phyloP scores from a whole-genome alignment of 2,113 vertebrate species.

The Myocastor coypus region DNA sequence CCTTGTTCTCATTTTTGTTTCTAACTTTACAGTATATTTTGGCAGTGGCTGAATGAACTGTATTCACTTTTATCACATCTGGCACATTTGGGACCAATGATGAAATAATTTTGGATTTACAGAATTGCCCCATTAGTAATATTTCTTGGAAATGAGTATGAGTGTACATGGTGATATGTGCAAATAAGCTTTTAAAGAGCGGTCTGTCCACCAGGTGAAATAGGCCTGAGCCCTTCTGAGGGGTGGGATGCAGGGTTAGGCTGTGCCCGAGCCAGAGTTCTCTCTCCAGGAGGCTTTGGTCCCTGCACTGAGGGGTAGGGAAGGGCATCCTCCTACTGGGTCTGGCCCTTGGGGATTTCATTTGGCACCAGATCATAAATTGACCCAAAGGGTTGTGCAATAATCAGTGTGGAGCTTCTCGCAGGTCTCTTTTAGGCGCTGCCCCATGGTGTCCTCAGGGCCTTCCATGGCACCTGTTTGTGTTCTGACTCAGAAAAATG shows the following conservation, averaged over 20 bases:
- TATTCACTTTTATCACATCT: slow-evolving; percentile 28
- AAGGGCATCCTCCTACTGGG: not conserved
- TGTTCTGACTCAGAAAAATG: slow-evolving; percentile 21
- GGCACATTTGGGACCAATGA: not conserved
- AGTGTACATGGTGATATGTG: not conserved
- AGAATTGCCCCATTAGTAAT: not conserved
- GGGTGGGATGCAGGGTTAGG: no score
- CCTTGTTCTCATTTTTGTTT: not conserved
- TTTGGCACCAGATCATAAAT: not conserved
- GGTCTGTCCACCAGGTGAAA: not conserved
- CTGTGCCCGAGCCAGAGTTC: fast-evolving
- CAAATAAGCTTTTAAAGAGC: not conserved
- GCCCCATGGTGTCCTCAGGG: not conserved
- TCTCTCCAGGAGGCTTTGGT: fast-evolving
- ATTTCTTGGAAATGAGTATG: not conserved
- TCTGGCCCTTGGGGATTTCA: not conserved
- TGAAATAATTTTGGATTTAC: slow-evolving; percentile 27
- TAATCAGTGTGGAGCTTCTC: not conserved
- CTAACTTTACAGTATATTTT: not conserved
- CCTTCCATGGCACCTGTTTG: not conserved
- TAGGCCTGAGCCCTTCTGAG: fast-evolving
- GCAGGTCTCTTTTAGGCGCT: not conserved
- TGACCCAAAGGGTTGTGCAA: not conserved
- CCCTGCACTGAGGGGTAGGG: not conserved
- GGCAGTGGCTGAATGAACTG: not conserved